phyloP scores from a whole-genome alignment of 1,140 invertebrate species.

The Papilio polytes region DNA sequence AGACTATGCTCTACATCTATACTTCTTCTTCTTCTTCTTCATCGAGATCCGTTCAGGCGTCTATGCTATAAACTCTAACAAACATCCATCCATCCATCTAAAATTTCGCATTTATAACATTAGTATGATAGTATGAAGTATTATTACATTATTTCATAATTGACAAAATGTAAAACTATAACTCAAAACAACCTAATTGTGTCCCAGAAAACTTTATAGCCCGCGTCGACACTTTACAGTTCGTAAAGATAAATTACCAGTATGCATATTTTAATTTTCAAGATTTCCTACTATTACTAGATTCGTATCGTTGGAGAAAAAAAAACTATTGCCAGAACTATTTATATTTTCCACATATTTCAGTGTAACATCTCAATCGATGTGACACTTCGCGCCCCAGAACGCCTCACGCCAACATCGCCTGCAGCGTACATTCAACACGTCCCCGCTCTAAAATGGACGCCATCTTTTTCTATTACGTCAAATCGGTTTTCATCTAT shows the following conservation, averaged over 20 bases:
- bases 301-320: too few relatives aligned
- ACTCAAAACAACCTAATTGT: slow-evolving; percentile 14
- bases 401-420: not conserved
- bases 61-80: too few relatives aligned
- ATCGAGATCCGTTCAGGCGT: too few relatives aligned
- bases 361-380: not conserved
- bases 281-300: too few relatives aligned
- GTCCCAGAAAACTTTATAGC: not conserved
- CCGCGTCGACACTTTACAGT: too few relatives aligned
- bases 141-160: not conserved
- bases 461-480: slow-evolving; percentile 23
- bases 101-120: too few relatives aligned
- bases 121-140: too few relatives aligned
- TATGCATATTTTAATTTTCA: not conserved
- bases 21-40: too few relatives aligned
- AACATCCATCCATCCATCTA: too few relatives aligned
- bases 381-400: not conserved
- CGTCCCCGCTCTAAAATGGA: not conserved
- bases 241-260: not conserved
- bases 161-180: not conserved
- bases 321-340: too few relatives aligned
- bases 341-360: not conserved
- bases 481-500: slow-evolving; percentile 19
- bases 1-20: too few relatives aligned
- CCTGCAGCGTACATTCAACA: slow-evolving; percentile 15